phyloP scores from a whole-genome alignment of 2,797 vertebrate genomes.

The Gambelia wislizenii region DNA sequence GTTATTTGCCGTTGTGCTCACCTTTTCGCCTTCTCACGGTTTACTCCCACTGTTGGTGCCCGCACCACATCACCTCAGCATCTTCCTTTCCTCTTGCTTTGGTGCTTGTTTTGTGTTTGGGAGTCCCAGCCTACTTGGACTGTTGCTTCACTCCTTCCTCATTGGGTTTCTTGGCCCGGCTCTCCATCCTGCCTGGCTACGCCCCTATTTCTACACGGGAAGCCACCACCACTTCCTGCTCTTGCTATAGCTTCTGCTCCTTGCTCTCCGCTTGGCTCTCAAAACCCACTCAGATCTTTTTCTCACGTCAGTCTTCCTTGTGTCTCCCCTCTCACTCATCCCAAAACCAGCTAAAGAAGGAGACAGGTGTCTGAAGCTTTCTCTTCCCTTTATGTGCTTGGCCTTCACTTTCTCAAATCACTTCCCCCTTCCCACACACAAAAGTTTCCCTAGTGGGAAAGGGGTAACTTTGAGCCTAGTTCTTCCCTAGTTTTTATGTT shows the following conservation, averaged over 20 bases:
- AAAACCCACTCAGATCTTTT: not conserved
- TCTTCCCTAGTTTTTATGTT: not conserved
- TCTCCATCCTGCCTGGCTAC: not conserved
- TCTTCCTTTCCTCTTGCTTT: not conserved
- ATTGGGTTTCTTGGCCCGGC: not conserved
- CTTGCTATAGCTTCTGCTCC: not conserved
- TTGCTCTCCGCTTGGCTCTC: not conserved
- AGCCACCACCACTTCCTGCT: conserved; percentile 36
- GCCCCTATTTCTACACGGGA: conserved; percentile 44
- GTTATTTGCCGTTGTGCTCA: not conserved
- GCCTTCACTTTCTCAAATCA: not conserved
- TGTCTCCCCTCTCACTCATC: not conserved
- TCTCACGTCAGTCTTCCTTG: not conserved
- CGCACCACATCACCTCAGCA: not conserved
- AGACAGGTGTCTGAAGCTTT: not conserved
- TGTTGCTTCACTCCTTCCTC: not conserved
- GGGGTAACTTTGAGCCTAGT: not conserved
- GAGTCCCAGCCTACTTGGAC: not conserved
- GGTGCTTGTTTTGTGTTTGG: not conserved
- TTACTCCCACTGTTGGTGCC: not conserved
- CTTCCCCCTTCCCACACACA: not conserved
- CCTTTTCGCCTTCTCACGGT: not conserved
- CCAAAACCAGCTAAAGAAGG: too few relatives aligned
- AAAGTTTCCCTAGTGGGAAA: not conserved
- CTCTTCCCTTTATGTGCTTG: not conserved